These are phyloP conservation scores for Butorides virescens DNA, from an alignment of 2,113 vertebrate species.

Conservation along the genomic window DNA sequence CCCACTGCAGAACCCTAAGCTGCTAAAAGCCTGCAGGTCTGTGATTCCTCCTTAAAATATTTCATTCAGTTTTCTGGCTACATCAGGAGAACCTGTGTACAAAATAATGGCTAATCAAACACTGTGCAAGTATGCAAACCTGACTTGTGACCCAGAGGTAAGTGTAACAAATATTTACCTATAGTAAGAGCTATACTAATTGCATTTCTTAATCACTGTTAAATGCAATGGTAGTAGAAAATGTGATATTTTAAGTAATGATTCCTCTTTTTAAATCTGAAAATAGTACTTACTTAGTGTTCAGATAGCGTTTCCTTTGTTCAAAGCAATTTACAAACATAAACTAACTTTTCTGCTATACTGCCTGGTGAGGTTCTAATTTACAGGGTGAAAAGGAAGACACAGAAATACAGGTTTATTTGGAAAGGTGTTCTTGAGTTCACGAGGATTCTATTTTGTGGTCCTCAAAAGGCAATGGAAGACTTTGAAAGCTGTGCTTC, in stretches of 20 bases:
- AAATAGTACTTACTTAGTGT: neutral
- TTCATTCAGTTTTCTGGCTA: conserved; percentile 85
- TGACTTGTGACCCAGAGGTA: conserved; percentile 88
- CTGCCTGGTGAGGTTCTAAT: neutral
- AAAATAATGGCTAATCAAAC: conserved; percentile 84
- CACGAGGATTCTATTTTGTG: neutral
- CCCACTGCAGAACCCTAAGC: neutral
- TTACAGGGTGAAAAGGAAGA: neutral
- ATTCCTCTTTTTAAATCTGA: neutral
- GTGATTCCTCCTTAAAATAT: conserved; percentile 70
- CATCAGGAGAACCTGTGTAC: conserved; percentile 89
- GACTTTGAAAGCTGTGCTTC: neutral
- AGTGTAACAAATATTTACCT: conserved; percentile 22
- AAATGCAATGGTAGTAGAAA: neutral
- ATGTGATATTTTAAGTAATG: neutral
- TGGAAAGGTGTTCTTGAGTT: neutral
- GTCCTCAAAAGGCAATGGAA: neutral
- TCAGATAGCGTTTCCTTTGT: neutral
- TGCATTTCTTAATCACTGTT: neutral
- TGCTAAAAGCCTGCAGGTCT: neutral
- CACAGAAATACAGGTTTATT: neutral
- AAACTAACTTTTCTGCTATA: neutral
- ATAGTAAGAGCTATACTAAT: neutral
- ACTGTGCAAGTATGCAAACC: conserved; percentile 85
- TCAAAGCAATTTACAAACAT: neutral